These are phyloP conservation scores for Sylvilagus floridanus DNA, from an alignment of 2,797 vertebrate species.

Conservation along the genomic window DNA sequence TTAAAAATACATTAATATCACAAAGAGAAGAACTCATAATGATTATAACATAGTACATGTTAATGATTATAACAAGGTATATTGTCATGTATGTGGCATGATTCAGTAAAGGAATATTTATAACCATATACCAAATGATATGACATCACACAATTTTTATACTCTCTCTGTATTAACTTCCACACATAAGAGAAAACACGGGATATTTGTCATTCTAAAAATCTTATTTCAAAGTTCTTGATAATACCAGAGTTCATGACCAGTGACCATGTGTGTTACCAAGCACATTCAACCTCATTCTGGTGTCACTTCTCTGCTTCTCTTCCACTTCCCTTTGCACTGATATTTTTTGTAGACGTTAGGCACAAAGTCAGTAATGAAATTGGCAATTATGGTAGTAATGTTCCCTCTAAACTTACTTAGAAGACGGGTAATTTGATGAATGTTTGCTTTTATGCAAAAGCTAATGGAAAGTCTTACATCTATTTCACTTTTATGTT, in stretches of 20 bases:
- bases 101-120: too few relatives aligned
- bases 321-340: neutral
- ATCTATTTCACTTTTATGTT: neutral
- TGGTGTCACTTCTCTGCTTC: neutral
- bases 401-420: slow-evolving; percentile 28
- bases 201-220: neutral
- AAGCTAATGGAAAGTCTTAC: neutral
- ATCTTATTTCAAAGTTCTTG: slow-evolving; percentile 20
- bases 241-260: neutral
- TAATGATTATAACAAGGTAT: too few relatives aligned
- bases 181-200: too few relatives aligned
- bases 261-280: neutral
- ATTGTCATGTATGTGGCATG: too few relatives aligned
- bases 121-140: too few relatives aligned
- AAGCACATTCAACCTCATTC: neutral
- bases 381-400: neutral
- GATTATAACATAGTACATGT: too few relatives aligned
- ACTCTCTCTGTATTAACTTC: too few relatives aligned
- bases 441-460: slow-evolving; percentile 8
- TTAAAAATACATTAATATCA: too few relatives aligned
- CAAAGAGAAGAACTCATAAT: too few relatives aligned
- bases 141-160: too few relatives aligned
- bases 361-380: neutral
- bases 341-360: neutral
- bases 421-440: neutral